Evolutionary conservation across 1,140 invertebrate genomes (phyloP).

Genomic region (Drosophila kohkoa): DNA sequence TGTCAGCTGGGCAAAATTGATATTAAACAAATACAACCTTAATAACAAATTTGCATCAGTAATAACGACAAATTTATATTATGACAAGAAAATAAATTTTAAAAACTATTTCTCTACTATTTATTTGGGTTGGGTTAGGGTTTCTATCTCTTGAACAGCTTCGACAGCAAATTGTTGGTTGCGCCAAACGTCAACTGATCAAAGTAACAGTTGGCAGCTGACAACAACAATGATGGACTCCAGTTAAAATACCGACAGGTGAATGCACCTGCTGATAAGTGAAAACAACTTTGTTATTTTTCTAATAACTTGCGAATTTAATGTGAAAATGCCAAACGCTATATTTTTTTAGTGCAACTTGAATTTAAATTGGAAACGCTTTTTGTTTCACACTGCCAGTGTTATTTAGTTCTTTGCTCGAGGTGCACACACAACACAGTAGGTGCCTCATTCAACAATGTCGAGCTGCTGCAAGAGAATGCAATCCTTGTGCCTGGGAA

Average conservation of each 20-base stretch:
- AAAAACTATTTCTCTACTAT: no score
- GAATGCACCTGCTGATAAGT: slow-evolving; percentile 8
- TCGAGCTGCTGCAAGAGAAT: neutral
- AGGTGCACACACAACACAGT: neutral
- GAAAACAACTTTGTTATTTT: slow-evolving; percentile 18
- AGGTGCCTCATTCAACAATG: neutral
- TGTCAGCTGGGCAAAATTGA: no score
- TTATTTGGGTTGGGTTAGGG: no score
- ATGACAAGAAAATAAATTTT: no score
- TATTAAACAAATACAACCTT: no score
- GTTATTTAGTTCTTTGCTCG: slow-evolving; percentile 20
- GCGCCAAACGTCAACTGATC: neutral
- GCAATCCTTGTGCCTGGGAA: neutral
- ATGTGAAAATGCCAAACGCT: slow-evolving; percentile 6
- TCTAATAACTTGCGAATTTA: slow-evolving; percentile 5
- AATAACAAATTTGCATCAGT: no score
- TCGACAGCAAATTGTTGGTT: neutral
- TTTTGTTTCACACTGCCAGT: slow-evolving; percentile 37
- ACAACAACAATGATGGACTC: neutral
- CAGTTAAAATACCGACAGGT: neutral
- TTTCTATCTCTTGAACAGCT: no score
- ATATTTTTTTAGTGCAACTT: slow-evolving; percentile 3
- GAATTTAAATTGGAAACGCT: slow-evolving; percentile 34
- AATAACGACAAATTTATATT: no score
- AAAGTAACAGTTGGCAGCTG: neutral